Base-by-base conservation (phyloP, 2,113 vertebrate species). In the Pelusios castaneus region DNA sequence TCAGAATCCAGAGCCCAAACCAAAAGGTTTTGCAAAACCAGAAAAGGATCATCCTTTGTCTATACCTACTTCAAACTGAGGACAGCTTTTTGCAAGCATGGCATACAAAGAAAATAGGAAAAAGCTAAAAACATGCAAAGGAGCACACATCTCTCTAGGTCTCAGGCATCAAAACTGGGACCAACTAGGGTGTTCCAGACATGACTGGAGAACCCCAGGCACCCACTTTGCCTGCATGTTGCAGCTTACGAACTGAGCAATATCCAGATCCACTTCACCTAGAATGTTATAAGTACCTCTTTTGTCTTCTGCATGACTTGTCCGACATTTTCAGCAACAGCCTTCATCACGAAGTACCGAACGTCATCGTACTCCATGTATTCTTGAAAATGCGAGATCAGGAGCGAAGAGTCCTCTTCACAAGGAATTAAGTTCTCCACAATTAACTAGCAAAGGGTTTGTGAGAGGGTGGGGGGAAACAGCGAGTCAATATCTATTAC, bases 341-440 rank as follows among this genome's bases (percentile, higher is more conserved):
- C 97, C 92, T 98, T 98, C 98, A 99, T 99, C 6, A 98, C 97
- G 4, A 99, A 99, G 97, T 98, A 99, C 17, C 99, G 98, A 27
- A 99, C 63, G 0, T 99, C 99, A 0, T 98, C 98, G 2, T 98
- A 98, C 51, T 99, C 98, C 60, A 99, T 91, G 41, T 98, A 99
- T 54, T 99, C 98, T 93, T 98, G 98, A 91, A 99, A 99, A 93
- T 98, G 98, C 51, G 98, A 98, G 94, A 99, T 98, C 22, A 99
- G 98, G 58, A 98, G 96, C 0, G 98, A 95, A 56, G 94, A 97
- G 5, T 99, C 98, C 38, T 98, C 97, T 0, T 97, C 86, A 4
- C 81, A 60, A 2, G 98, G 98, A 1, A 99, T 96, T 47, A 99
- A 96, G 89, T 96, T 96, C 19, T 95, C 91, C 12, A 99, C 98